These are phyloP conservation scores for Sparidentex hasta DNA, from an alignment of 2,797 vertebrate genomes.

Conservation along the genomic window DNA sequence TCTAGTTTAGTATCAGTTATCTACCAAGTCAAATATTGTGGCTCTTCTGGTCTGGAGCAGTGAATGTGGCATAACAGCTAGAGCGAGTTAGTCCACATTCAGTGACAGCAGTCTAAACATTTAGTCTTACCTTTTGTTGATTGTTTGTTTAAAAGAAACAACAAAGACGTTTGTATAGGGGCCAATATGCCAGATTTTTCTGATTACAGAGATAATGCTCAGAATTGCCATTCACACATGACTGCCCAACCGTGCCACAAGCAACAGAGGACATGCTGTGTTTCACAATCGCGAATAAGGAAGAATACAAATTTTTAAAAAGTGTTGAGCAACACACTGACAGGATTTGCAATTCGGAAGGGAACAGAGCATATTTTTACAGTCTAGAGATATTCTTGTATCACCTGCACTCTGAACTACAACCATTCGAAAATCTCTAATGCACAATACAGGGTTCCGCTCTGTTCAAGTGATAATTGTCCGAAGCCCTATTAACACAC, in stretches of 20 bases:
- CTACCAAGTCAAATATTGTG: slow-evolving; percentile 46
- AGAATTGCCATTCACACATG: slow-evolving; percentile 2
- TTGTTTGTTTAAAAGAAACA: slow-evolving; percentile 1
- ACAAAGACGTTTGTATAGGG: not conserved
- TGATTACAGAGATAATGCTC: slow-evolving; percentile 21
- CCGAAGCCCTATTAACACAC: too few species aligned
- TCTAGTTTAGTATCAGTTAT: not conserved
- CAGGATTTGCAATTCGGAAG: not conserved
- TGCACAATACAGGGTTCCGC: not conserved
- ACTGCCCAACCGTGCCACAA: slow-evolving; percentile 1
- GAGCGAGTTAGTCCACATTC: not conserved
- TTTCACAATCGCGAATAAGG: slow-evolving; percentile 34
- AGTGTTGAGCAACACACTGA: slow-evolving; percentile 42
- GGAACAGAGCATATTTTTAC: not conserved
- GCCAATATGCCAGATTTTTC: not conserved
- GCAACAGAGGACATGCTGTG: slow-evolving; percentile 28
- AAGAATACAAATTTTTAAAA: not conserved
- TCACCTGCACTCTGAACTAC: not conserved
- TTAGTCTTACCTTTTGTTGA: not conserved
- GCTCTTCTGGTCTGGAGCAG: slow-evolving; percentile 11
- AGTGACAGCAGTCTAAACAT: slow-evolving; percentile 3
- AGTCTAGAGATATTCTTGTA: not conserved
- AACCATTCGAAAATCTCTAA: not conserved
- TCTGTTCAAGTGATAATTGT: not conserved
- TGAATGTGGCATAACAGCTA: not conserved